phyloP scores from a whole-genome alignment of 2,797 vertebrate genomes.

The Lacerta viridis region DNA sequence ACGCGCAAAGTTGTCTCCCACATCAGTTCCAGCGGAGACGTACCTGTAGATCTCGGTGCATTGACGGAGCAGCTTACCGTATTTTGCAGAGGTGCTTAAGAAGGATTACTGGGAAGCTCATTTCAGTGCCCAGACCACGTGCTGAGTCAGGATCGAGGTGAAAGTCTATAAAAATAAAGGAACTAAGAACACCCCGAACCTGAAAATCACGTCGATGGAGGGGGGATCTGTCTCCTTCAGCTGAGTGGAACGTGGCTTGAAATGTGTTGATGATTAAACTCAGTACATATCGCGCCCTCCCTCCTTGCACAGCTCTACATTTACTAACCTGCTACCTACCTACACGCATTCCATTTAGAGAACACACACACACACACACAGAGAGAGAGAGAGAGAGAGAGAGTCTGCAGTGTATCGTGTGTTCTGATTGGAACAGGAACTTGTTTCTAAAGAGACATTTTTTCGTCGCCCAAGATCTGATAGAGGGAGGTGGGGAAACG shows the following conservation, averaged over 20 bases:
- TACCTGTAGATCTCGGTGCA: background rate
- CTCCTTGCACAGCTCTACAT: background rate
- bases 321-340: background rate
- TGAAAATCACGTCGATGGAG: background rate
- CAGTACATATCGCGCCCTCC: too few relatives aligned
- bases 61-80: background rate
- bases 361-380: background rate
- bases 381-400: too few relatives aligned
- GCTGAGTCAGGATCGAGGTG: background rate
- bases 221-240: background rate
- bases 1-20: background rate
- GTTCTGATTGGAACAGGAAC: background rate
- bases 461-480: background rate
- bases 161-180: background rate
- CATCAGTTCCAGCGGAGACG: background rate
- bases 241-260: background rate
- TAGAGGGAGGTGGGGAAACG: background rate
- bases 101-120: background rate
- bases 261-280: background rate
- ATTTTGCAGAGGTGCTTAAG: background rate
- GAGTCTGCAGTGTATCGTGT: too few relatives aligned
- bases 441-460: background rate
- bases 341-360: background rate
- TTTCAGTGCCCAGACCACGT: background rate
- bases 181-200: too few relatives aligned